phyloP scores from a whole-genome alignment of 2,888 invertebrate species.

The Strigamia maritima region DNA sequence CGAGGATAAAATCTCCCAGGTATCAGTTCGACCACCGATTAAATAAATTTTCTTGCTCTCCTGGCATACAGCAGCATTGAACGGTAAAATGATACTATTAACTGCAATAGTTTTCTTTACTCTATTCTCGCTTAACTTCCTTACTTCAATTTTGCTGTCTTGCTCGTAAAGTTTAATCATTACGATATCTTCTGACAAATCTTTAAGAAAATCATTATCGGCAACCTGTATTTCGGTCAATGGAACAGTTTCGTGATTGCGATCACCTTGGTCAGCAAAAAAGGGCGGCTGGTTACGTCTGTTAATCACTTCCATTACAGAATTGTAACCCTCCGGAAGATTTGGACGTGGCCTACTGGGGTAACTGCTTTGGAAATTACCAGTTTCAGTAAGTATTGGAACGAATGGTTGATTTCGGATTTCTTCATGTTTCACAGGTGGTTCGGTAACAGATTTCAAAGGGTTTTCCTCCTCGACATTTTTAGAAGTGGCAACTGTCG shows the following conservation, averaged over 20 bases:
- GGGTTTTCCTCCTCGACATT: too few species aligned
- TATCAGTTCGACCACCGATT: conserved; percentile 1
- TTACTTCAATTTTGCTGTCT: neutral
- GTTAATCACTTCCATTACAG: neutral
- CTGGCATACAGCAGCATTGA: neutral
- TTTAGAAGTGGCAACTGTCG: neutral
- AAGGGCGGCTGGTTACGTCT: neutral
- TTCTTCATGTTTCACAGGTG: too few species aligned
- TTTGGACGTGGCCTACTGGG: too few species aligned
- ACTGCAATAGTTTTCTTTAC: neutral
- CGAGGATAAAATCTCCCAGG: neutral
- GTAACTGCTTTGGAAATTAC: too few species aligned
- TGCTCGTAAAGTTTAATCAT: neutral
- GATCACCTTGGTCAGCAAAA: neutral
- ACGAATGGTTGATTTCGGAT: too few species aligned
- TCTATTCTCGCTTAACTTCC: neutral
- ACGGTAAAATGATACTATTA: neutral
- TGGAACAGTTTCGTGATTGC: neutral
- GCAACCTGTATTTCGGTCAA: neutral
- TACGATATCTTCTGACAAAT: neutral
- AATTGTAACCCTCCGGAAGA: too few species aligned
- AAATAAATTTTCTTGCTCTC: neutral
- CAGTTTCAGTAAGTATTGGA: too few species aligned
- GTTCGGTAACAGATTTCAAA: too few species aligned
- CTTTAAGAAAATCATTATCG: neutral